Conservation (phyloP, 2,888 invertebrate species). For the Phaedon cochleariae region DNA sequence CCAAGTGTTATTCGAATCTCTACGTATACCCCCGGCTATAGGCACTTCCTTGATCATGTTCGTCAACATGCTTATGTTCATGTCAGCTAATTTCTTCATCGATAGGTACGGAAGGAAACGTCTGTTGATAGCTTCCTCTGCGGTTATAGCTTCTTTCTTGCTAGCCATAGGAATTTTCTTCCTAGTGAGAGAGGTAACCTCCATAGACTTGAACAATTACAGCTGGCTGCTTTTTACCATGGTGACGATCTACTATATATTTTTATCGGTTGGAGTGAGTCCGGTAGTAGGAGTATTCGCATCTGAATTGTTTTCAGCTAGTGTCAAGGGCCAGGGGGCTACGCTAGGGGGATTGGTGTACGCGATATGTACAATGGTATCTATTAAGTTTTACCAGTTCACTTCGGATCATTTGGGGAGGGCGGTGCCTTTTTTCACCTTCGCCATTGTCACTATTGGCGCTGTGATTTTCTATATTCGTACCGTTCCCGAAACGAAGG, state of each 20-base stretch:
- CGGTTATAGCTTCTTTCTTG: conserved; percentile 36
- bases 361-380: conserved; percentile 45
- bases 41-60: not conserved
- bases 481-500: conserved; percentile 55
- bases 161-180: conserved; percentile 49
- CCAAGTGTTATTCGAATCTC: not conserved
- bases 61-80: not conserved
- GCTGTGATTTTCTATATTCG: conserved; percentile 46
- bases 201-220: conserved; percentile 35
- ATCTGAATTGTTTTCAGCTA: conserved; percentile 50
- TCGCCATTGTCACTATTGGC: conserved; percentile 42
- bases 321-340: conserved; percentile 53
- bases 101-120: conserved; percentile 49
- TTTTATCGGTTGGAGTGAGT: conserved; percentile 46
- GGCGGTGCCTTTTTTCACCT: conserved; percentile 51
- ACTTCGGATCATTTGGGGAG: conserved; percentile 48
- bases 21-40: not conserved
- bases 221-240: conserved; percentile 46
- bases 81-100: conserved; percentile 41
- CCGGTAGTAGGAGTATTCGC: conserved; percentile 45
- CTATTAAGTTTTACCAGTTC: conserved; percentile 54
- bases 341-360: conserved; percentile 50
- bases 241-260: conserved; percentile 43
- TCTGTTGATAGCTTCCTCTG: conserved; percentile 44
- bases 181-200: conserved; percentile 46